These are phyloP conservation scores for Gryon sp. DNA, from an alignment of 1,140 invertebrate genomes.

Conservation along the genomic window DNA sequence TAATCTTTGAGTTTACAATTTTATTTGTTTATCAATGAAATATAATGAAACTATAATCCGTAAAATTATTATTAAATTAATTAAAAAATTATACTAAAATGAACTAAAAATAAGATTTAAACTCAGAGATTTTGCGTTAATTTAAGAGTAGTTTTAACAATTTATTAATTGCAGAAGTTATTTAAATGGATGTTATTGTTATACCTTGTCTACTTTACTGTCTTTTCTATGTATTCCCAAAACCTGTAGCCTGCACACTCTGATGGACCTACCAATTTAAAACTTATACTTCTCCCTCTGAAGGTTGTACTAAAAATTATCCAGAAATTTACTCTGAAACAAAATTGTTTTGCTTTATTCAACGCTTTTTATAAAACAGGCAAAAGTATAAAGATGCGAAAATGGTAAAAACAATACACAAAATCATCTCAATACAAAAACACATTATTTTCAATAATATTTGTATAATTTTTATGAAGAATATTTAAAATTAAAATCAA, in stretches of 20 bases:
- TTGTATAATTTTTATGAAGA: no score
- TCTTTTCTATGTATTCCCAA: slow-evolving; percentile 22
- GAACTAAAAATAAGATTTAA: no score
- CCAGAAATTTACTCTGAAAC: slow-evolving; percentile 7
- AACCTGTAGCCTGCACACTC: slow-evolving; percentile 23
- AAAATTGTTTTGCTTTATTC: slow-evolving; percentile 15
- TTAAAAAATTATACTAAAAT: no score
- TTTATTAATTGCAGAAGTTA: slow-evolving; percentile 9
- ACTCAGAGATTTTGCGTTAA: slow-evolving; percentile 1
- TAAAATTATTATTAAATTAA: no score
- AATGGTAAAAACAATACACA: not conserved
- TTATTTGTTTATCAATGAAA: no score
- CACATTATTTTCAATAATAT: no score
- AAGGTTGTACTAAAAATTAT: slow-evolving; percentile 34
- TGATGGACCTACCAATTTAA: slow-evolving; percentile 21
- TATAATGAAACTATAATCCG: no score
- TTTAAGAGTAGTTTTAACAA: slow-evolving; percentile 3
- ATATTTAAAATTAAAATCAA: no score
- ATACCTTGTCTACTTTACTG: slow-evolving; percentile 7
- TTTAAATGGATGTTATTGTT: not conserved
- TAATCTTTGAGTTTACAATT: no score
- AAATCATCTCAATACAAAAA: no score
- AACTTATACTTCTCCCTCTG: slow-evolving; percentile 10
- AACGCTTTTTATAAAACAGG: slow-evolving; percentile 10
- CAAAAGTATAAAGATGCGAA: not conserved